Percentiles rank a stretch among this genome's conserved stretches.
phyloP scores from a whole-genome alignment of 2,888 invertebrate genomes.

The Callosobruchus maculatus region DNA sequence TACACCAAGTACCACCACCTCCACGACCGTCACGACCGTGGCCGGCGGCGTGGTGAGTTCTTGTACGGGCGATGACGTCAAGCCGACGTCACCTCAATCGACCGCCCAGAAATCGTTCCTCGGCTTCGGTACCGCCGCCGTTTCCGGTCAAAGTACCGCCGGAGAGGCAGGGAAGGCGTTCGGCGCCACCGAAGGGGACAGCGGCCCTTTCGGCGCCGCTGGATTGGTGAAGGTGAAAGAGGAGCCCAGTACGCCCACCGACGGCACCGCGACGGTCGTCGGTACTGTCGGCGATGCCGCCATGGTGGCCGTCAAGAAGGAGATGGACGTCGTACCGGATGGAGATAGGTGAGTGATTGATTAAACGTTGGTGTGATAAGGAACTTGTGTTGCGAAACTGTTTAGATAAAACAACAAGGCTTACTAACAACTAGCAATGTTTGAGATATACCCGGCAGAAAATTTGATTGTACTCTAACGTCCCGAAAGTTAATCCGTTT shows the following conservation, averaged over 20 bases:
- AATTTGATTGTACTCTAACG: too few species aligned
- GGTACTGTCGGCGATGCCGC: conserved; percentile 1
- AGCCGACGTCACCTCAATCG: not conserved
- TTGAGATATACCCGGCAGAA: too few species aligned
- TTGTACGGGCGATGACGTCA: not conserved
- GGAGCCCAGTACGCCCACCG: conserved; percentile 4
- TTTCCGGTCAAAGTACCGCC: too few species aligned
- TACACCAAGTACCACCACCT: not conserved
- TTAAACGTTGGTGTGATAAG: too few species aligned
- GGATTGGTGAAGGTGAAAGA: conserved; percentile 4
- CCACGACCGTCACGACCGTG: not conserved
- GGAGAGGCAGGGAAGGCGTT: conserved; percentile 19
- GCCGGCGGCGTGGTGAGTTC: not conserved
- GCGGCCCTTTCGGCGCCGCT: conserved; percentile 16
- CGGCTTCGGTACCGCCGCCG: too few species aligned
- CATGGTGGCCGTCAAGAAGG: conserved; percentile 25
- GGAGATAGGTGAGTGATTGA: conserved; percentile 25
- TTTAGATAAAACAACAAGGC: too few species aligned
- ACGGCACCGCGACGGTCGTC: conserved; percentile 5
- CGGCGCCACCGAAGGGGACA: conserved; percentile 18
- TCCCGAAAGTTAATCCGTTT: too few species aligned
- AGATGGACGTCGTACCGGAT: conserved; percentile 27
- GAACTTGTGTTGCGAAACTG: too few species aligned
- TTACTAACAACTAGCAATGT: too few species aligned
- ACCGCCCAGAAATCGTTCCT: not conserved